Conservation (phyloP, 2,113 vertebrate genomes). For the Salvelinus sp. region DNA sequence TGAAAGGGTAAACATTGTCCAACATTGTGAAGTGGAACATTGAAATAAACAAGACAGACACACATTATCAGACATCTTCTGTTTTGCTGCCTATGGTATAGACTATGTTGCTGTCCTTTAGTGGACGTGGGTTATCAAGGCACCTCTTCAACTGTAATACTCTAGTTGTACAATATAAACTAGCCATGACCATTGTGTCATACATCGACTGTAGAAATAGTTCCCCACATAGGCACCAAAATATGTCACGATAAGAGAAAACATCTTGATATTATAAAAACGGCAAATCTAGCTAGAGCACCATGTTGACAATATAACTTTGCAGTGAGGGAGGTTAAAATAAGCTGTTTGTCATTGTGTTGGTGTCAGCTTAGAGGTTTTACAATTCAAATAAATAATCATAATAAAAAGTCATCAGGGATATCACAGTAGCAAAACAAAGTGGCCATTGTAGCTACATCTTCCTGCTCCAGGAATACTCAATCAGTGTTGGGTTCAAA, state of each 20-base stretch:
- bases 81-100: constrained; percentile 20
- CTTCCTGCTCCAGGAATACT: not conserved
- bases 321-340: constrained; percentile 4
- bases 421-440: not conserved
- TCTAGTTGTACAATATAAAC: constrained; percentile 46
- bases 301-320: constrained; percentile 56
- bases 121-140: constrained; percentile 70
- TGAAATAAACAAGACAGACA: not conserved
- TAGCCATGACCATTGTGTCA: constrained; percentile 39
- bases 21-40: constrained; percentile 28
- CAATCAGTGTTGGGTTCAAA: not conserved
- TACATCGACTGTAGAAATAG: constrained; percentile 48
- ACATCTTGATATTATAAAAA: constrained; percentile 66
- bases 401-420: constrained; percentile 1
- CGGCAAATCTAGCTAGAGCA: constrained; percentile 75
- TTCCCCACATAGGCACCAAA: constrained; percentile 80
- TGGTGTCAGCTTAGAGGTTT: constrained; percentile 33
- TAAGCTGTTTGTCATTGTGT: constrained; percentile 34
- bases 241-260: constrained; percentile 64
- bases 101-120: constrained; percentile 40
- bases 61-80: constrained; percentile 38
- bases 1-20: constrained; percentile 52
- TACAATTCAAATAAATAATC: constrained; percentile 55
- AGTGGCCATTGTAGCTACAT: not conserved
- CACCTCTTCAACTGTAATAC: constrained; percentile 62